phyloP scores from a whole-genome alignment of 2,888 invertebrate species.

The Aporophyla nigra region DNA sequence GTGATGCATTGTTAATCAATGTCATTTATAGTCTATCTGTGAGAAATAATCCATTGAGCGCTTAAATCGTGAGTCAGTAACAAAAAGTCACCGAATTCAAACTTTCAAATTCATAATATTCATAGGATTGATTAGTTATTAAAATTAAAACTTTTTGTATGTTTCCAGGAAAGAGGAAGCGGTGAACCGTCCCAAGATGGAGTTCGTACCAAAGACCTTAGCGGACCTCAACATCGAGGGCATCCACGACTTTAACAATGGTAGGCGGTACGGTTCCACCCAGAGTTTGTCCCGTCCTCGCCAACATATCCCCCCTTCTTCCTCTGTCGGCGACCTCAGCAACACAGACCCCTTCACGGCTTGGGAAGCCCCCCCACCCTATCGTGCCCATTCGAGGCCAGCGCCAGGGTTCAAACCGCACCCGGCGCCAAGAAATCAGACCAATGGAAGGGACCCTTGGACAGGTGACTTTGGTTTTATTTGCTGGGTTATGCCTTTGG shows the following conservation, averaged over 20 bases:
- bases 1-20: no score
- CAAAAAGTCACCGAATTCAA: background rate
- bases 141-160: background rate
- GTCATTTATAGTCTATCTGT: background rate
- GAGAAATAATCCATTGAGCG: background rate
- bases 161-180: slow-evolving; percentile 95
- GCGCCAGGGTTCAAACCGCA: slow-evolving; percentile 80
- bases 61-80: background rate
- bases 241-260: slow-evolving; percentile 93
- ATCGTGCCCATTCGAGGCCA: slow-evolving; percentile 69
- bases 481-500: slow-evolving; percentile 79
- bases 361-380: slow-evolving; percentile 80
- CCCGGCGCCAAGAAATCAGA: slow-evolving; percentile 85
- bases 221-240: slow-evolving; percentile 96
- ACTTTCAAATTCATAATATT: background rate
- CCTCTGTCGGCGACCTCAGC: slow-evolving; percentile 85
- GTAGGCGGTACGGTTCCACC: slow-evolving; percentile 91
- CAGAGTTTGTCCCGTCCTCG: slow-evolving; percentile 85
- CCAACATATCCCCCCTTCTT: slow-evolving; percentile 80
- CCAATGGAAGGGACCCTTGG: slow-evolving; percentile 91
- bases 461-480: slow-evolving; percentile 91
- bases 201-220: slow-evolving; percentile 97
- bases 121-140: background rate
- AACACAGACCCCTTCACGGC: slow-evolving; percentile 83
- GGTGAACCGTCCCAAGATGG: slow-evolving; percentile 96